Evolutionary conservation across 2,888 invertebrate species (phyloP).

Genomic region (Hirtodrosophila cameraria): DNA sequence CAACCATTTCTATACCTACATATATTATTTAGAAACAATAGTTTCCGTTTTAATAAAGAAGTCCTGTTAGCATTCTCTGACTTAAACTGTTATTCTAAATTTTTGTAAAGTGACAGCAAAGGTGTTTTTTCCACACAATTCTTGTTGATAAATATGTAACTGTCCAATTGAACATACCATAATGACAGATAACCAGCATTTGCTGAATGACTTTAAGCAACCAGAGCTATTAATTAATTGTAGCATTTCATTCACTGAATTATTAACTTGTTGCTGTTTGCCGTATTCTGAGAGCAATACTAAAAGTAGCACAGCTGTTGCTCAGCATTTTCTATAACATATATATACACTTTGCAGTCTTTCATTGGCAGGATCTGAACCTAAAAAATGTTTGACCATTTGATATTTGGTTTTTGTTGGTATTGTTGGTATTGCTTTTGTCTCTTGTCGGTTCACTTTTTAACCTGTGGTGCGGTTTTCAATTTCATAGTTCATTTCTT

Average conservation of each 20-base stretch:
- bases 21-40: no score
- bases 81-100: no score
- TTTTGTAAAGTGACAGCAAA: no score
- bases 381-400: constrained; percentile 56
- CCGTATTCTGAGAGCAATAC: not conserved
- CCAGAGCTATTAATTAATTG: constrained; percentile 29
- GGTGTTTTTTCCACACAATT: no score
- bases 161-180: constrained; percentile 10
- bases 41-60: no score
- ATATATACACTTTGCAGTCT: not conserved
- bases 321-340: not conserved
- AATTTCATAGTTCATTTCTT: constrained; percentile 80
- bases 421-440: constrained; percentile 8
- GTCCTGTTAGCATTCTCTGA: no score
- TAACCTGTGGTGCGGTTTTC: constrained; percentile 70
- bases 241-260: constrained; percentile 3
- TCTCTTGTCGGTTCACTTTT: constrained; percentile 28
- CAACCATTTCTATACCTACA: no score
- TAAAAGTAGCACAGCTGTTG: constrained; percentile 1
- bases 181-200: constrained; percentile 11
- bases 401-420: constrained; percentile 35
- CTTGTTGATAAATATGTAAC: not conserved
- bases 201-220: constrained; percentile 32
- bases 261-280: constrained; percentile 27
- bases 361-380: not conserved